Base-by-base conservation (phyloP, 2,888 invertebrate genomes). In the Halocaridina rubra region DNA sequence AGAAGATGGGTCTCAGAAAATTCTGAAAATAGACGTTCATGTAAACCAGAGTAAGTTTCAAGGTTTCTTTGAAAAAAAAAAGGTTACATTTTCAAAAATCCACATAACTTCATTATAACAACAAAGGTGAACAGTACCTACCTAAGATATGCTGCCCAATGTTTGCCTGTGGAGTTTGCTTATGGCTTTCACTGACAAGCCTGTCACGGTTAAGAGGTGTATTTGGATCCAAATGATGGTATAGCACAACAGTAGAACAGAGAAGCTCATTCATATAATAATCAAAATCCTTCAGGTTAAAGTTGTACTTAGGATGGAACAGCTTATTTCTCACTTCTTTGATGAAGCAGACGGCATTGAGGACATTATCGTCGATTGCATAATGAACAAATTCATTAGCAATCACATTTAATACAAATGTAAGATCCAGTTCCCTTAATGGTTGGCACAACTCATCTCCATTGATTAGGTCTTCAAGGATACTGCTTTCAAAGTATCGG, bases 331-430 rank as follows among this genome's bases (percentile, higher is more conserved):
- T 33, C 27, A 46, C 53, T 10, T 74, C 46, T 46, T 74, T 74
- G 10, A 74, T 24, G 46, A 27, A 10, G 0, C 13, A 16, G n/a
- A 74, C 8, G 24, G 74, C 19, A 4, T 33, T 27, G 8, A 74
- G 24, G 10, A 46, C 19, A 46, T 19, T 13, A 46, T 74, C 27
- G n/a, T n/a, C 4, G 13, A 74, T 8, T 13, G 19, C 16, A 46
- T 74, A 74, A 24, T 74, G 22, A 24, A 74, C 5, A 46, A 33
- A 46, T 8, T 74, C 74, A 74, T 74, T 74, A 10, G 29, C 53
- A 13, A 74, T 74, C 74, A 74, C 13, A 74, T 74, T 74, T 16
- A 74, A 19, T 24, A 74, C 24, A 46, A 74, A 74, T 1, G 53
- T 74, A 16, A 74, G 24, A 74, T 74, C 74, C 33, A 74, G n/a